Base-by-base conservation (phyloP, 2,113 vertebrate species). In the Bostrychus sinensis region DNA sequence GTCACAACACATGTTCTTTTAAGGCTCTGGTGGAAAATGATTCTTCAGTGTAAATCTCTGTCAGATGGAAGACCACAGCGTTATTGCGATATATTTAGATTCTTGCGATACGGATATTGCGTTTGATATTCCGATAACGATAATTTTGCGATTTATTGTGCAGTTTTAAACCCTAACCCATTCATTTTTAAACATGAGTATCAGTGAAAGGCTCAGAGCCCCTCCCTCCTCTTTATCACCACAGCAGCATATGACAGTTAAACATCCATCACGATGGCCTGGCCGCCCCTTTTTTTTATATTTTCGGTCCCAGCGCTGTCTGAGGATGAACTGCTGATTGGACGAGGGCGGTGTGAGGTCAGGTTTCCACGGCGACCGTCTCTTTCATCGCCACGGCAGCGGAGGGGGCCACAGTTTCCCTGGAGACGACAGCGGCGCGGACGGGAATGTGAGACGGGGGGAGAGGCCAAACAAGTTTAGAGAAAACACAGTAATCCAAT, bases 371-470 rank as follows among this genome's bases (percentile, higher is more conserved):
- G 64, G 79, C 66, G 85, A 90, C 89, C 79, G 78, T 82, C 81
- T 82, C 78, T 89, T 91, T 90, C 90, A 91, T 91, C 78, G 41
- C 82, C 82, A 91, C 89, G 82, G 85, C 71, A 89, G 84, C 80
- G 26, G 14, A 66, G n/a, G 50, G 85, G 82, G 89, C 83, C 86
- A 86, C 71, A 2, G 83, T 89, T 79, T 78, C 89, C 87, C 76
- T 0, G 87, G 89, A 81, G 87, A 88, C 62, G 38, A 17, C 45
- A 64, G 86, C 66, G 81, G 75, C 56, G 74, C 48, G 53, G 68
- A 71, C 79, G 79, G 71, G 88, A 89, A 91, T 89, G 89, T 78
- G 86, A 89, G 89, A 77, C 39, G 41, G 76, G 65, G 70, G 64
- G 72, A 82, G 76, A 89, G 83, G 82, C 79, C 88, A 87, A 89